Percentiles rank a stretch among this genome's conserved stretches.
phyloP scores from a whole-genome alignment of 2,797 vertebrate genomes.

The Orestias chungarensis region DNA sequence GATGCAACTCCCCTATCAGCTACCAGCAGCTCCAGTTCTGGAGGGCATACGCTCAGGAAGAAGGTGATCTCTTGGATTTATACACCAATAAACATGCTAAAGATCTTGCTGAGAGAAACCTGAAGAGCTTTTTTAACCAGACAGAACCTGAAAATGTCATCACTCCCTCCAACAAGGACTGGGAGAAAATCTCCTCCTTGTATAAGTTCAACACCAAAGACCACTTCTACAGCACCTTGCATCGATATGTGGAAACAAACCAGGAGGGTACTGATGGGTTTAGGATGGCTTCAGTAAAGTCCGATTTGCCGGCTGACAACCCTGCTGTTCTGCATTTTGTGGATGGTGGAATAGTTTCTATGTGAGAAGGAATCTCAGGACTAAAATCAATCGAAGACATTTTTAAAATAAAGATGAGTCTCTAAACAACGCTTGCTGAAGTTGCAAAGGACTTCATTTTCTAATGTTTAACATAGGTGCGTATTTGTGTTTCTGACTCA shows the following conservation, averaged over 20 bases:
- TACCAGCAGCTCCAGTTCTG: constrained; percentile 81
- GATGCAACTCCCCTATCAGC: constrained; percentile 76
- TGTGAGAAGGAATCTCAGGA: constrained; percentile 9
- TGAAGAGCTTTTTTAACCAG: constrained; percentile 76
- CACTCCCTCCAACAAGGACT: constrained; percentile 71
- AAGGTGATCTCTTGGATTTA: constrained; percentile 61
- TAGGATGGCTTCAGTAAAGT: constrained; percentile 1
- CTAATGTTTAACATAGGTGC: background rate
- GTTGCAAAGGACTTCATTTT: background rate
- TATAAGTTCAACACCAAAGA: constrained; percentile 58
- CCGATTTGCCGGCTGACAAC: rapidly evolving
- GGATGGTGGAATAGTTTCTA: constrained; percentile 43
- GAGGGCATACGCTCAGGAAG: constrained; percentile 74
- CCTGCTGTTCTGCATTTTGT: constrained; percentile 54
- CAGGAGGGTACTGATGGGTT: rapidly evolving
- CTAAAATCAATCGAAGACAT: background rate
- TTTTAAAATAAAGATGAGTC: background rate
- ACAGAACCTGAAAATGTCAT: background rate
- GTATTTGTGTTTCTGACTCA: background rate
- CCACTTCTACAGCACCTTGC: constrained; percentile 78
- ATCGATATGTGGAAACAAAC: constrained; percentile 55
- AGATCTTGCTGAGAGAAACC: constrained; percentile 78
- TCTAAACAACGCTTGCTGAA: background rate
- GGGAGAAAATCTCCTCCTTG: constrained; percentile 74
- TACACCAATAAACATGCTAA: constrained; percentile 71